phyloP scores from a whole-genome alignment of 2,888 invertebrate species.

The Tillus elongatus region DNA sequence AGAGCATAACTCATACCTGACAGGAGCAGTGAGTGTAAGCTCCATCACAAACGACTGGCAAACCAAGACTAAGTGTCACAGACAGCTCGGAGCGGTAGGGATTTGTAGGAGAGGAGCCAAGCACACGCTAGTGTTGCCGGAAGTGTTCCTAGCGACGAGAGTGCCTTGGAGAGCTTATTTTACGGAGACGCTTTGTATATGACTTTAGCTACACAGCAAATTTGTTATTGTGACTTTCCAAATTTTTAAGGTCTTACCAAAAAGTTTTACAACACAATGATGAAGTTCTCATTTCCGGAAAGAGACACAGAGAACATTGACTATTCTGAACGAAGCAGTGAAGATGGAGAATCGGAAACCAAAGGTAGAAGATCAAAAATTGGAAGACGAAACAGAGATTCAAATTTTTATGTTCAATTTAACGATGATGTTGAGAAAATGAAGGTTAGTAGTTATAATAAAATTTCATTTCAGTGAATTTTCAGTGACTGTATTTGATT shows the following conservation, averaged over 20 bases:
- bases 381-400: constrained; percentile 59
- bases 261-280: constrained; percentile 94
- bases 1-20: too few relatives aligned
- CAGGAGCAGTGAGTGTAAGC: too few relatives aligned
- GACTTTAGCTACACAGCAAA: too few relatives aligned
- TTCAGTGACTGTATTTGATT: constrained; percentile 28
- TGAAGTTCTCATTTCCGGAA: constrained; percentile 96
- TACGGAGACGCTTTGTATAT: too few relatives aligned
- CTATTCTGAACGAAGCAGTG: constrained; percentile 46
- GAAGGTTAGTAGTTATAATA: constrained; percentile 53
- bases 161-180: too few relatives aligned
- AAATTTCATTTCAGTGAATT: constrained; percentile 7
- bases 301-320: constrained; percentile 80
- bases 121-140: too few relatives aligned
- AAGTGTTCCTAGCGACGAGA: too few relatives aligned
- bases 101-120: too few relatives aligned
- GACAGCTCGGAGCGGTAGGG: too few relatives aligned
- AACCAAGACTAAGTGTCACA: too few relatives aligned
- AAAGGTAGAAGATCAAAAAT: constrained; percentile 42
- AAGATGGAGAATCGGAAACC: constrained; percentile 49
- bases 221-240: constrained; percentile 4
- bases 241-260: constrained; percentile 65
- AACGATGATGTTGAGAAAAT: constrained; percentile 97
- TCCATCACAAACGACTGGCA: too few relatives aligned
- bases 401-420: constrained; percentile 83